A percentile compares a stretch with the other conserved stretches of the same genome.
Conservation (phyloP, 2,888 invertebrate species). For the Netelia virgata region DNA sequence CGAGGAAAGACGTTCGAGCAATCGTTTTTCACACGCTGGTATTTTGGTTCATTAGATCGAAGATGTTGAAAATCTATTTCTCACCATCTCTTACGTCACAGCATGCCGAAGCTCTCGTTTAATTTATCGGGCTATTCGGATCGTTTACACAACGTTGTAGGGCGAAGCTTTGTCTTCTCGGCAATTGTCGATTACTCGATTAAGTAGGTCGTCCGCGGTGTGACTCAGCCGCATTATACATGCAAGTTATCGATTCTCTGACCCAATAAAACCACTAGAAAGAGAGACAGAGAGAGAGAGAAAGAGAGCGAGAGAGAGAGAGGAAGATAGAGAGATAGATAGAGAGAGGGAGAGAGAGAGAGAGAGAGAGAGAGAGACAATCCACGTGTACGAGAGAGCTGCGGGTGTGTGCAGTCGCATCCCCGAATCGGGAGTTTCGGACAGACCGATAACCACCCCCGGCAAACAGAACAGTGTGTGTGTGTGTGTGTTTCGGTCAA, state of each 20-base stretch:
- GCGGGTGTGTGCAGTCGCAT: neutral
- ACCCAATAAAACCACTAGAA: constrained; percentile 24
- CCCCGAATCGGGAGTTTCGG: constrained; percentile 30
- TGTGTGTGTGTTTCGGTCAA: constrained; percentile 11
- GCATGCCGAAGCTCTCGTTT: too few relatives aligned
- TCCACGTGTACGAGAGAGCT: neutral
- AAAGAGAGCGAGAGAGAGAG: constrained; percentile 62
- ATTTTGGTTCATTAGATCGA: neutral
- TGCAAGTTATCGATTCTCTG: constrained; percentile 39
- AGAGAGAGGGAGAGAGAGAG: constrained; percentile 57
- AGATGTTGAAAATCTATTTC: too few relatives aligned
- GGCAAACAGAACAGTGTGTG: constrained; percentile 13
- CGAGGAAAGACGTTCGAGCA: constrained; percentile 33
- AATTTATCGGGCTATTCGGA: neutral
- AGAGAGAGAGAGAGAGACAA: constrained; percentile 49
- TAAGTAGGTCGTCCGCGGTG: constrained; percentile 34
- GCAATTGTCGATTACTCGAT: constrained; percentile 43
- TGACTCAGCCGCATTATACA: constrained; percentile 36
- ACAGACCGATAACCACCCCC: constrained; percentile 46
- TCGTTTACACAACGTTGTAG: neutral
- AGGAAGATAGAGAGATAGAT: constrained; percentile 50
- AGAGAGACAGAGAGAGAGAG: constrained; percentile 43
- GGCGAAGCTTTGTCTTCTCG: constrained; percentile 2
- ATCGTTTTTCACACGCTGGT: constrained; percentile 1
- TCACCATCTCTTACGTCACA: too few relatives aligned